Evolutionary conservation across 2,797 vertebrate genomes (phyloP).

Genomic region (Ibycter americanus): DNA sequence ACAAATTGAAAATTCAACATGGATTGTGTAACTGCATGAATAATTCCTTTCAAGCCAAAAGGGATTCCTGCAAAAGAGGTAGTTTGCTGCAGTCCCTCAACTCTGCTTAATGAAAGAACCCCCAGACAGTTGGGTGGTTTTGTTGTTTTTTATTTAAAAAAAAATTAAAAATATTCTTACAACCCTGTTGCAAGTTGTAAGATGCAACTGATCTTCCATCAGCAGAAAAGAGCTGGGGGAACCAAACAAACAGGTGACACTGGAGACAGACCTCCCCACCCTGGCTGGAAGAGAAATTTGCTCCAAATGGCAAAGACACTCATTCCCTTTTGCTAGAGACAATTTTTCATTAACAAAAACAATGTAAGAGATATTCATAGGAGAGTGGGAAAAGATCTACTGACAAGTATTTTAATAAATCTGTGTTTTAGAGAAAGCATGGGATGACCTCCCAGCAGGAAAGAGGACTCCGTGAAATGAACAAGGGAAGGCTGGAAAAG

Average conservation of each 20-base stretch:
- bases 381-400: background rate
- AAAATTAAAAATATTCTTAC: background rate
- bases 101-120: background rate
- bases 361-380: background rate
- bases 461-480: slow-evolving; percentile 3
- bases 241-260: background rate
- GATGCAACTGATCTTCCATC: background rate
- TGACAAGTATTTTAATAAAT: background rate
- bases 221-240: background rate
- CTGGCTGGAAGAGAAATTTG: background rate
- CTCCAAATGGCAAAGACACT: background rate
- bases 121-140: background rate
- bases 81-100: background rate
- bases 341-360: background rate
- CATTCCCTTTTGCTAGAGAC: background rate
- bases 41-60: slow-evolving; percentile 51
- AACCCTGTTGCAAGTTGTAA: background rate
- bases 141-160: background rate
- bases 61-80: slow-evolving; percentile 26
- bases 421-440: background rate
- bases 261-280: background rate
- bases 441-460: background rate
- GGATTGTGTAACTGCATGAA: slow-evolving; percentile 39
- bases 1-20: slow-evolving; percentile 67
- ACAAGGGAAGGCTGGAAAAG: background rate